Base-by-base conservation (phyloP, 2,888 invertebrate genomes). In the Argyra leucocephala region DNA sequence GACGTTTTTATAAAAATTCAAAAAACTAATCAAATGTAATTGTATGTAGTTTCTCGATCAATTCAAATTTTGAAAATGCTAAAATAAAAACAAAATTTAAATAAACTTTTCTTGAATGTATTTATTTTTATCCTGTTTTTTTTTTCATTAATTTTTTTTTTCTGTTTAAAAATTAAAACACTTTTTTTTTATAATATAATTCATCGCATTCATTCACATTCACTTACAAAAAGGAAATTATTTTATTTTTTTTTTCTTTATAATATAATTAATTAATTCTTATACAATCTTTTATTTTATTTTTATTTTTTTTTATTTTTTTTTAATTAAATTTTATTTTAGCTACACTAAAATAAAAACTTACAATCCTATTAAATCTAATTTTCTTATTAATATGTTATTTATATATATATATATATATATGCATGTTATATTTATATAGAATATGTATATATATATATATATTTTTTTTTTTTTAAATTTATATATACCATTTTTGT, bases 301-400 rank as follows among this genome's bases (percentile, higher is more conserved):
- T n/a, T n/a, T n/a, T n/a, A n/a, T n/a, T 66, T 66, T 61, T 63
- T 36, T 63, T 66, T 61, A 63, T 64, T 36, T 58, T 62, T 36
- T 64, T 59, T 64, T 48, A 48, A 48, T 48, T 48, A 48, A 48
- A 65, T 66, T 67, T 67, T 68, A 64, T 67, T 68, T 67, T 68
- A 68, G 65, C 68, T 68, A 68, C 68, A 68, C 68, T 68, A 48
- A 68, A 66, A 61, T 61, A 66, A 65, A 68, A 68, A 67, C 67
- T 68, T 67, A 68, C 66, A 67, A 65, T 68, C 63, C 65, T 66
- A 65, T 66, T 66, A 66, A 63, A 48, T 59, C 26, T 64, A 64
- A 66, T 68, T 66, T 64, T 61, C 64, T 66, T 66, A 66, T 63
- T 66, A 64, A 66, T 68, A 68, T 67, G 63, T 68, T 67, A 66